A percentile compares a stretch with the other conserved stretches of the same genome.
phyloP scores from a whole-genome alignment of 2,888 invertebrate species.

The Myathropa florea region DNA sequence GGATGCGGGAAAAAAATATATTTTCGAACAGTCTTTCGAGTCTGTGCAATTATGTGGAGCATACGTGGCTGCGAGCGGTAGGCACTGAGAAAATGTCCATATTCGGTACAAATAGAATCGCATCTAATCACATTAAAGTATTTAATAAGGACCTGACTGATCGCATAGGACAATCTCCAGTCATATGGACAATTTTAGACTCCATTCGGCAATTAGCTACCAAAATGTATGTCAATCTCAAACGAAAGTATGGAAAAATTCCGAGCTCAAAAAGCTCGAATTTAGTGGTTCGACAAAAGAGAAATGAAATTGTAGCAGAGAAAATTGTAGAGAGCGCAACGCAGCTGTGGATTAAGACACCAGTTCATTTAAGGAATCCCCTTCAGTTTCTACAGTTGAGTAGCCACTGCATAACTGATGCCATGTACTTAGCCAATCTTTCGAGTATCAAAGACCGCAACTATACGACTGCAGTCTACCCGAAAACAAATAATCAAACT shows the following conservation, averaged over 20 bases:
- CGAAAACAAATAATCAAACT: constrained; percentile 19
- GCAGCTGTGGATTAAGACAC: constrained; percentile 74
- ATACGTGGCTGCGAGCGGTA: constrained; percentile 72
- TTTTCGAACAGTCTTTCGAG: constrained; percentile 60
- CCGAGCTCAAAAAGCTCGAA: constrained; percentile 54
- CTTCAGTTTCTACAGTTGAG: constrained; percentile 73
- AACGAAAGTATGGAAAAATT: constrained; percentile 46
- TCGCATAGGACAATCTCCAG: constrained; percentile 68
- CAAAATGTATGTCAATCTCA: constrained; percentile 71
- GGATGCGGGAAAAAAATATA: constrained; percentile 74
- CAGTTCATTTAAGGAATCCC: constrained; percentile 74
- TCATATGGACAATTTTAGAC: constrained; percentile 73
- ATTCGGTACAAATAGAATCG: constrained; percentile 73
- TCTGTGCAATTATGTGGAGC: constrained; percentile 73
- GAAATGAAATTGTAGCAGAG: constrained; percentile 71
- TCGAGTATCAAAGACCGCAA: constrained; percentile 66
- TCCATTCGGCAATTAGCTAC: constrained; percentile 73
- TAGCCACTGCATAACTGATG: constrained; percentile 74
- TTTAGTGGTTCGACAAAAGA: constrained; percentile 45
- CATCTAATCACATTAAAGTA: constrained; percentile 73
- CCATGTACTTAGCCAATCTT: constrained; percentile 70
- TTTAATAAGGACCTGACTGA: constrained; percentile 73
- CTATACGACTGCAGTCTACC: constrained; percentile 56
- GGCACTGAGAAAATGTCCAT: constrained; percentile 75
- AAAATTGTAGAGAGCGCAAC: constrained; percentile 74